Percentiles rank a stretch among this genome's conserved stretches.
Evolutionary conservation across 2,113 vertebrate genomes (phyloP).

Genomic region (Hippoglossus stenolepis): DNA sequence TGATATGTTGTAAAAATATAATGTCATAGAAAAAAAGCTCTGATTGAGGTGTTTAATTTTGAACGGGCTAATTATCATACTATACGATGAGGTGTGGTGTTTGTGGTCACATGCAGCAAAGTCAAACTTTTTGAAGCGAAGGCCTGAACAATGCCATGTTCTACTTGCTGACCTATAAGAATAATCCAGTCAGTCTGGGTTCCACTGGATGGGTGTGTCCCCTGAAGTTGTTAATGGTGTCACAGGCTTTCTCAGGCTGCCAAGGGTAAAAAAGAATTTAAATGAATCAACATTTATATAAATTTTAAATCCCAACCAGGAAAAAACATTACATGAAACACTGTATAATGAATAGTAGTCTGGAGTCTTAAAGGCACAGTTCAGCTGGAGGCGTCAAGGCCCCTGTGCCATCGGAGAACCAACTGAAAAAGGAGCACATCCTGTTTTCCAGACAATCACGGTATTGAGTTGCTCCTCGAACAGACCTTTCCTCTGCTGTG

Average conservation of each 20-base stretch:
- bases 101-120: not conserved
- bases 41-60: slow-evolving; percentile 27
- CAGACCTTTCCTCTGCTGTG: slow-evolving; percentile 48
- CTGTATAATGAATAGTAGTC: slow-evolving; percentile 6
- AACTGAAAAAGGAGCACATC: slow-evolving; percentile 33
- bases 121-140: too few species aligned
- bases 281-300: slow-evolving; percentile 10
- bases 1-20: not conserved
- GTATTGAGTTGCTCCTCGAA: slow-evolving; percentile 56
- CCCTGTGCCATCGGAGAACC: slow-evolving; percentile 32
- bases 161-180: not conserved
- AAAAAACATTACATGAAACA: slow-evolving; percentile 26
- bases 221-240: slow-evolving; percentile 12
- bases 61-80: not conserved
- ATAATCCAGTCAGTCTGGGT: not conserved
- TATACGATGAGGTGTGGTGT: not conserved
- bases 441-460: slow-evolving; percentile 58
- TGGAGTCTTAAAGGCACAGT: not conserved
- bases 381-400: slow-evolving; percentile 36
- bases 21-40: not conserved
- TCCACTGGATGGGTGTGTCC: not conserved
- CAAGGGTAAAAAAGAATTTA: not conserved
- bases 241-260: not conserved
- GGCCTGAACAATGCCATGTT: not conserved
- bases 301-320: slow-evolving; percentile 7